A percentile compares a stretch with the other conserved stretches of the same genome.
phyloP scores from a whole-genome alignment of 2,888 invertebrate species.

The Eledona agricola region DNA sequence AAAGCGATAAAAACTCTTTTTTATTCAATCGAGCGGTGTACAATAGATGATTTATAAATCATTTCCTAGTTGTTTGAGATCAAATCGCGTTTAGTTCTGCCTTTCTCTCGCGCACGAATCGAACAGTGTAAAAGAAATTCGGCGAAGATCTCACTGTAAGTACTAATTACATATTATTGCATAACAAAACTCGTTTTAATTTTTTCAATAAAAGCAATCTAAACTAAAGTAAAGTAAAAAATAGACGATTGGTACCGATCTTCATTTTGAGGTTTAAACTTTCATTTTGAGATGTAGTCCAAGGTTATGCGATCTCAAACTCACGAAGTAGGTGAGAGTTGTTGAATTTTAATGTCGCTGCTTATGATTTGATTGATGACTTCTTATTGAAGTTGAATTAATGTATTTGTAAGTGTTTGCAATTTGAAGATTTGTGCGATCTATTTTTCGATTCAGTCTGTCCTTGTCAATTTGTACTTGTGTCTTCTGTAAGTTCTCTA shows the following conservation, averaged over 20 bases:
- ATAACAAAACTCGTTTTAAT: not conserved
- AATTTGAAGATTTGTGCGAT: no score
- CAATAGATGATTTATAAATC: conserved; percentile 11
- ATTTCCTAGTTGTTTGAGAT: conserved; percentile 12
- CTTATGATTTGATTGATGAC: no score
- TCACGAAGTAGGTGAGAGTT: conserved; percentile 2
- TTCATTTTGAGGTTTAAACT: not conserved
- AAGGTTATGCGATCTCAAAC: conserved; percentile 1
- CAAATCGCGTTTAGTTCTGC: conserved; percentile 4
- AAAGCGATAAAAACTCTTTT: not conserved
- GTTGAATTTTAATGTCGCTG: conserved; percentile 4
- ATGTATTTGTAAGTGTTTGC: no score
- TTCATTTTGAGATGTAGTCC: conserved; percentile 4
- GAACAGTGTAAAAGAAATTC: no score
- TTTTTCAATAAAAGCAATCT: conserved; percentile 1
- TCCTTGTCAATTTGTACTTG: no score
- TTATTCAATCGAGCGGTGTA: conserved; percentile 5
- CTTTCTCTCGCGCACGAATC: conserved; percentile 19
- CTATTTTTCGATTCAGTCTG: no score
- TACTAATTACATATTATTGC: no score
- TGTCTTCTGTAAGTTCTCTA: no score
- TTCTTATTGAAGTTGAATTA: no score
- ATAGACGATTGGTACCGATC: not conserved
- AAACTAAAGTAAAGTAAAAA: not conserved
- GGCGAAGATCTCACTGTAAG: no score